phyloP scores from a whole-genome alignment of 1,140 invertebrate genomes.

The Monomorium pharaonis region DNA sequence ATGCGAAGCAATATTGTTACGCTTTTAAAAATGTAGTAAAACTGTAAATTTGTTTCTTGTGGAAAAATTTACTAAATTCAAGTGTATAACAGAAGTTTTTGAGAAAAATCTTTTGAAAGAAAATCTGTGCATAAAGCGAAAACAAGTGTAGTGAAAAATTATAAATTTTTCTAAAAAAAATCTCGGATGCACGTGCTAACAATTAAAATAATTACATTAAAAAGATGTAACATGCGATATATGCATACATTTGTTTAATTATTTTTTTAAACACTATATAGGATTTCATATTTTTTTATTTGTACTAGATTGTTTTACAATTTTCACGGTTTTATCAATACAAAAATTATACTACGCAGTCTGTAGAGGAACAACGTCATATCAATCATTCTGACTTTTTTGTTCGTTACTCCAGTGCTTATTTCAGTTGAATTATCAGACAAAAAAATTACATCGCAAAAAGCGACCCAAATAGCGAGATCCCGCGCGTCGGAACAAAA shows the following conservation, averaged over 20 bases:
- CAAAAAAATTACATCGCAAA: slow-evolving; percentile 13
- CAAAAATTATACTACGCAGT: neutral
- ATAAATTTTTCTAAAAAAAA: neutral
- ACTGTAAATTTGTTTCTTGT: neutral
- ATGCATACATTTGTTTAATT: neutral
- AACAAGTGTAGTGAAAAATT: neutral
- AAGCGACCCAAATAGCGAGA: slow-evolving; percentile 7
- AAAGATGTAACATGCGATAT: neutral
- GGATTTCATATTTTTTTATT: neutral
- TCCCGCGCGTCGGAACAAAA: neutral
- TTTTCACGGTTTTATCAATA: neutral
- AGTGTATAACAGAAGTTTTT: neutral
- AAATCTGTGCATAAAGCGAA: neutral
- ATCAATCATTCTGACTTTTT: slow-evolving; percentile 4
- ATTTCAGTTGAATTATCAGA: neutral
- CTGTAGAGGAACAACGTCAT: neutral
- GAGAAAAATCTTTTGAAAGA: neutral
- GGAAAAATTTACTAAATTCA: neutral
- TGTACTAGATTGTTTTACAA: neutral
- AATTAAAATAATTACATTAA: neutral
- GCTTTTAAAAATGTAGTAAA: neutral
- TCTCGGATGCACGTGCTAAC: neutral
- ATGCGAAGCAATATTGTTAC: neutral
- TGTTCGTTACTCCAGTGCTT: neutral
- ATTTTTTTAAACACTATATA: neutral